These are phyloP conservation scores for Muscicapa striata DNA, from an alignment of 2,797 vertebrate species.

Conservation along the genomic window DNA sequence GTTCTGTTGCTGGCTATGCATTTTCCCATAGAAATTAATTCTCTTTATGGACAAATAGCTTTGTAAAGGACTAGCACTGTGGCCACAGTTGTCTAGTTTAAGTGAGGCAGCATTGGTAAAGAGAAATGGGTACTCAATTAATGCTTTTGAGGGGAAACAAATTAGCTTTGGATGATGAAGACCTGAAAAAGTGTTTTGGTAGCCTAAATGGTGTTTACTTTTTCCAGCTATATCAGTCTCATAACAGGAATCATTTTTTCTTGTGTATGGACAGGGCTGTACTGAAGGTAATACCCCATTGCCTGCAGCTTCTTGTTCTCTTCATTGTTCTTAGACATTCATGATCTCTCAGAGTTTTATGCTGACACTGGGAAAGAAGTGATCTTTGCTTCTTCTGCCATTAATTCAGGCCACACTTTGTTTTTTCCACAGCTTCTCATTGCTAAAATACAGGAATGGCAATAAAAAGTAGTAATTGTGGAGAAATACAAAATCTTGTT, in stretches of 20 bases:
- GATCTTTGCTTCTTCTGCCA: neutral
- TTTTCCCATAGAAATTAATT: neutral
- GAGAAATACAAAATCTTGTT: neutral
- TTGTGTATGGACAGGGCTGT: neutral
- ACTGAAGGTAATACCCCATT: neutral
- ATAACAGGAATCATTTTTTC: neutral
- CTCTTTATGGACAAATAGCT: neutral
- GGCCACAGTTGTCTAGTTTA: neutral
- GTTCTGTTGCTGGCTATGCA: neutral
- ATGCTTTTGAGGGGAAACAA: neutral
- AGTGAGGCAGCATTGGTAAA: neutral
- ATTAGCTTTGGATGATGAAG: neutral
- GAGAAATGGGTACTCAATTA: neutral
- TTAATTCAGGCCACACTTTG: neutral
- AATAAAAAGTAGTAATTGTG: neutral
- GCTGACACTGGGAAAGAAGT: neutral
- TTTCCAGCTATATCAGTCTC: neutral
- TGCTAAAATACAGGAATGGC: neutral
- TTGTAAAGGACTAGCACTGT: neutral
- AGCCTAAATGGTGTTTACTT: neutral
- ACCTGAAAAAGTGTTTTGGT: neutral
- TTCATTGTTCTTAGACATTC: neutral
- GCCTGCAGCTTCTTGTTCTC: neutral
- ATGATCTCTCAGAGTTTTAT: neutral
- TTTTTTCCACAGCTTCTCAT: neutral